phyloP scores from a whole-genome alignment of 2,797 vertebrate species.

The Sebastes taczanowskii region DNA sequence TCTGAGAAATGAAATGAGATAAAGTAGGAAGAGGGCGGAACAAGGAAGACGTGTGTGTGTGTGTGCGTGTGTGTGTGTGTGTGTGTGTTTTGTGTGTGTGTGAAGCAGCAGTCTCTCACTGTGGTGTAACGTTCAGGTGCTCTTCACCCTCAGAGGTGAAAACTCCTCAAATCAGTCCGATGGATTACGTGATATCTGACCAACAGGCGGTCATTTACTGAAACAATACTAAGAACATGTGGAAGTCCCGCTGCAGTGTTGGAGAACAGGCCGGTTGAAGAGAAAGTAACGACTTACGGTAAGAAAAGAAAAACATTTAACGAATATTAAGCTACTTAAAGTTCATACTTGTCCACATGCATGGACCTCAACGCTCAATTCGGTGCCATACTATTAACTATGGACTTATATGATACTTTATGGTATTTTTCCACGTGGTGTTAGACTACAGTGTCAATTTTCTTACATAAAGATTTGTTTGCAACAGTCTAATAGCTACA shows the following conservation, averaged over 20 bases:
- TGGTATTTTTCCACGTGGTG: not conserved
- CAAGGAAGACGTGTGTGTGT: not conserved
- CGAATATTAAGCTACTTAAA: fast-evolving
- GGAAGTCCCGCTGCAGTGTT: not conserved
- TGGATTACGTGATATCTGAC: conserved; percentile 38
- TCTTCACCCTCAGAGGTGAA: conserved; percentile 28
- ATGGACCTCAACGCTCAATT: not conserved
- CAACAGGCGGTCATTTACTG: not conserved
- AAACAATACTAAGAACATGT: not conserved
- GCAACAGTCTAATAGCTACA: not conserved
- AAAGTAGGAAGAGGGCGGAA: conserved; percentile 48
- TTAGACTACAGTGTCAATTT: not conserved
- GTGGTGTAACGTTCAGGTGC: conserved; percentile 49
- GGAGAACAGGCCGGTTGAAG: not conserved
- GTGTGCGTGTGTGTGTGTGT: not conserved
- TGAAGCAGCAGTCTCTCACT: not conserved
- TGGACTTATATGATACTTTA: not conserved
- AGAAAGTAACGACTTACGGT: conserved; percentile 36
- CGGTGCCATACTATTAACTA: not conserved
- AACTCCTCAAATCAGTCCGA: not conserved
- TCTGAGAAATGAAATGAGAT: not conserved
- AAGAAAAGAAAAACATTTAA: conserved; percentile 18
- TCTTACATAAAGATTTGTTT: not conserved
- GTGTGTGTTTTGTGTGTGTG: not conserved
- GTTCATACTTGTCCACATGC: not conserved